Evolutionary conservation across 2,888 invertebrate species (phyloP).

Genomic region (Acholoe squamosa): DNA sequence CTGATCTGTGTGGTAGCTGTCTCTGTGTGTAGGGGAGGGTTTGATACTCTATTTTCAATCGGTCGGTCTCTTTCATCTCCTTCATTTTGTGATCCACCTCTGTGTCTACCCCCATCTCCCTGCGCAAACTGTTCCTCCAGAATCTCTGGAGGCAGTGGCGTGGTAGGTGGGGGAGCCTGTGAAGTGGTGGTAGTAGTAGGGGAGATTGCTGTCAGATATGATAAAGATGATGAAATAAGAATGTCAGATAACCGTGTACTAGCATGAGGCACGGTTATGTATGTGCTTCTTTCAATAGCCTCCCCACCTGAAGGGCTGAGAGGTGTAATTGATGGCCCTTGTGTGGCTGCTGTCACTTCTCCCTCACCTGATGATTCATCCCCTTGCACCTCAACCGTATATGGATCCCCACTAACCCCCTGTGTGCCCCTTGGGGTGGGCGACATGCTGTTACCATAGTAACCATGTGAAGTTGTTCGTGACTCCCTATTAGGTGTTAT

Average conservation of each 20-base stretch:
- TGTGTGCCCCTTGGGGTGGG: background rate
- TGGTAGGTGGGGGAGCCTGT: background rate
- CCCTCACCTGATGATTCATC: background rate
- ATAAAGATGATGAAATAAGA: background rate
- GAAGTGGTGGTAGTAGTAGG: background rate
- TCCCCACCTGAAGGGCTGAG: background rate
- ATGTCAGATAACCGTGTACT: background rate
- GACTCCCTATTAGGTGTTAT: background rate
- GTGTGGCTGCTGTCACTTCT: background rate
- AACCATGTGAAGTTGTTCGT: background rate
- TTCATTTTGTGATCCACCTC: too few species aligned
- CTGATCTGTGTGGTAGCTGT: too few species aligned
- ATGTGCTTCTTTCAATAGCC: background rate
- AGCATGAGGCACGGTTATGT: background rate
- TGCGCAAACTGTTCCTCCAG: background rate
- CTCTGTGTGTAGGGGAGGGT: too few species aligned
- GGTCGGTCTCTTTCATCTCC: too few species aligned
- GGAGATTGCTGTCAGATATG: conserved; percentile 7
- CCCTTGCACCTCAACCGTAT: background rate
- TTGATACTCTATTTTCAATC: too few species aligned
- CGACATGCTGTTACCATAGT: background rate
- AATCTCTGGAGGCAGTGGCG: background rate
- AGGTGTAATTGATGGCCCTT: background rate
- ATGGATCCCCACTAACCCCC: background rate
- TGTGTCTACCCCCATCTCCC: background rate